Evolutionary conservation across 2,888 invertebrate species (phyloP), one percentile per base, ranked within the genome.

Genomic region (Cephus nigrinus): DNA sequence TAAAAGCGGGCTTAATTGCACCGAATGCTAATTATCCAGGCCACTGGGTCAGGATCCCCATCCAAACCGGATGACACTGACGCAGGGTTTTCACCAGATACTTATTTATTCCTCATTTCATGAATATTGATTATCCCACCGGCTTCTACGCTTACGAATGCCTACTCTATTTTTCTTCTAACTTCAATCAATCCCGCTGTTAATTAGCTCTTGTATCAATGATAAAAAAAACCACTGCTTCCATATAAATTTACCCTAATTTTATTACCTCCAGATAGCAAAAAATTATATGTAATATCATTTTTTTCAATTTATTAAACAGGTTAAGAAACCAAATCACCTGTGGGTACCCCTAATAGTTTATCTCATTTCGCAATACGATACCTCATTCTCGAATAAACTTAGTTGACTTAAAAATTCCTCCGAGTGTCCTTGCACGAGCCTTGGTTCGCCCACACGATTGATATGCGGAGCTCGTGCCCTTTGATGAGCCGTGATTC

Each of bases 371-470:
- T 55, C 2, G 40, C 40, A 55, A 9, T 15, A 55, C 5, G 23
- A 23, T 55, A 15, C 15, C 4, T 40, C 15, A 15, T 55, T 23
- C 40, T 55, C 23, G 2, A 23, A 23, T 23, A 55, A 23, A 55
- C 23, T 55, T 55, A 15, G 15, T 55, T 23, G 23, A 23, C 40
- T 55, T 55, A 0, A 23, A 55, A 55, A 55, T 55, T 23, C 2
- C 23, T 15, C 9, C 40, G 23, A 55, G 40, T 23, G 23, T 55
- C 9, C 40, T 55, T 23, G 40, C 40, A 55, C 23, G 40, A 55
- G 15, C 23, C 40, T 55, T 32, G 31, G 78, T 69, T 69, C 32
- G 75, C 86, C 84, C 82, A 84, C 85, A 82, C 85, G 78, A 83
- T 82, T 80, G 84, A 82, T 78, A 78, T 72, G 75, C 78, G 77